These are phyloP conservation scores for Agrochola lota DNA, from an alignment of 2,888 invertebrate genomes.

Conservation along the genomic window DNA sequence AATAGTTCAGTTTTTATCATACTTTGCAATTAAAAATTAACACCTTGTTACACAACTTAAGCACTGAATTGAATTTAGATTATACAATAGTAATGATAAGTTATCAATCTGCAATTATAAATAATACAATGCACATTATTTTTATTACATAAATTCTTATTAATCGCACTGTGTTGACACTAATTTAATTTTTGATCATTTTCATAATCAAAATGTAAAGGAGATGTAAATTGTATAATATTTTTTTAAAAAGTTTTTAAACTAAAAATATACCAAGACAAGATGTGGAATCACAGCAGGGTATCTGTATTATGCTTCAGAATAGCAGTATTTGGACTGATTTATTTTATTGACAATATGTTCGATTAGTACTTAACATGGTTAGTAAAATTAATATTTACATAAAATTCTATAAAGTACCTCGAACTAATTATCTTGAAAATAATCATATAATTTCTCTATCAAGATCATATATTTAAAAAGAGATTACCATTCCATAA, in stretches of 20 bases:
- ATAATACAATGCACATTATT: neutral
- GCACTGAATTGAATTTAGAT: neutral
- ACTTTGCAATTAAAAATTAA: neutral
- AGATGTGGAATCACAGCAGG: no score
- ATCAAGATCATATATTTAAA: no score
- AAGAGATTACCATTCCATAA: neutral
- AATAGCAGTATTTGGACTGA: neutral
- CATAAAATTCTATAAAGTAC: neutral
- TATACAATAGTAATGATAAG: conserved; percentile 3
- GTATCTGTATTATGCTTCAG: neutral
- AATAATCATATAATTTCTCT: neutral
- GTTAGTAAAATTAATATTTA: neutral
- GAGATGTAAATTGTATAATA: neutral
- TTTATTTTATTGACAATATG: neutral
- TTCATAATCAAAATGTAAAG: neutral
- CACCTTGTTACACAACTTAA: no score
- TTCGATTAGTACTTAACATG: neutral
- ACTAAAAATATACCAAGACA: neutral
- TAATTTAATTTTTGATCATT: neutral
- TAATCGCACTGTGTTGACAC: neutral
- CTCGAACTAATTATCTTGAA: neutral
- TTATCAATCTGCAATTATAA: neutral
- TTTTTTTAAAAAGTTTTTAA: neutral
- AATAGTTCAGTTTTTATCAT: neutral
- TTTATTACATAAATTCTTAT: neutral